Base-by-base conservation (phyloP, 2,888 invertebrate genomes). In the Spilosoma lubricipeda region DNA sequence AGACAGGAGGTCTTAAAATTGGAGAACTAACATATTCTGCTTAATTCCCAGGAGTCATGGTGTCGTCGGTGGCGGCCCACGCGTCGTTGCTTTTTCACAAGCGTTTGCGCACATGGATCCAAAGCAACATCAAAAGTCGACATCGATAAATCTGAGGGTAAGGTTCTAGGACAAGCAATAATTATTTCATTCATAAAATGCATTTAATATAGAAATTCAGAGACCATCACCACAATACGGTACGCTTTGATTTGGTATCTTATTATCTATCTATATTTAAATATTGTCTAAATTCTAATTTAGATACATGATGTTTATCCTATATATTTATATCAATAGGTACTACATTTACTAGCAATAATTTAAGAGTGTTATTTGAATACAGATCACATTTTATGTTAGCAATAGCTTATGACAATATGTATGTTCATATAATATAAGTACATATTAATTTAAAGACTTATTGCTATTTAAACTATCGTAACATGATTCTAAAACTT, bases 401-500 rank as follows among this genome's bases (percentile, higher is more conserved):
- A 92, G 92, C 90, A 87, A 90, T 87, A 89, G 88, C 90, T 91
- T 92, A 91, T 80, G 70, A 86, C 82, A 85, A 86, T 85, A 84
- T 84, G 80, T 80, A 77, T 70, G 85, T 84, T 86, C 82, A 74
- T 81, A 82, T 79, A 20, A 33, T 77, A 36, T 7, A 36, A 7
- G 36, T 36, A 36, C 36, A 36, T 36, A 83, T 91, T 92, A 94
- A 87, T 94, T 94, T 85, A 92, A 87, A 80, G 95, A 94, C 92
- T 94, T 95, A 93, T 94, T 94, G 82, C 95, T 96, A 93, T 94
- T 96, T 88, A 97, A 93, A 92, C 96, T 96, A 90, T 97, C 97
- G 85, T 94, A 96, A 90, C 95, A 95, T 78, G 95, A 93, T 90
- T 97, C 97, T 88, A 97, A 96, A 72, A 98, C 97, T 93, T 97